Base-by-base conservation (phyloP, 2,113 vertebrate species). In the Mesitornis unicolor region DNA sequence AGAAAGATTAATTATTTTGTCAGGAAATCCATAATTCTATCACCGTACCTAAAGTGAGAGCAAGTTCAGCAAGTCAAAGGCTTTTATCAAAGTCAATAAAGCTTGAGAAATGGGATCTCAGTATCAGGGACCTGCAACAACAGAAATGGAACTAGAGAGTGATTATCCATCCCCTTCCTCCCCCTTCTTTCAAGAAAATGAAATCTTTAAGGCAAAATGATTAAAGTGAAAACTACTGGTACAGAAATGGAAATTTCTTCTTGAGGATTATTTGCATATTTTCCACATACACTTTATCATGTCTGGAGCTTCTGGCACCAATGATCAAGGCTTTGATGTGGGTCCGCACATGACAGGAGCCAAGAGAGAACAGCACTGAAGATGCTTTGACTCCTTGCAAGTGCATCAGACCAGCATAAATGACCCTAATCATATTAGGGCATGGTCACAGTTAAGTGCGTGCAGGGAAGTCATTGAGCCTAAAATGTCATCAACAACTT, bases 51-150 rank as follows among this genome's bases (percentile, higher is more conserved):
- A 94, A 97, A 98, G 84, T 76, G 89, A 94, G 84, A 95, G 67
- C 53, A 95, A 97, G 75, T 95, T 97, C 79, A 97, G 90, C 77
- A 79, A 95, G 90, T 92, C 86, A 83, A 63, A 85, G 70, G 61
- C n/a, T 91, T 98, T 97, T 90, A 97, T 95, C 70, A 89, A 97
- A 97, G 96, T 94, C 96, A 96, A 90, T 97, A 96, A 90, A 84
- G 73, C 89, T 84, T 96, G 95, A 97, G 90, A 94, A 97, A 96
- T 93, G 31, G 76, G 76, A 84, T 97, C 80, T 84, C 51, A 56
- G 70, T 93, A 93, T 89, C 85, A 90, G 65, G 57, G 35, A 25
- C 45, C 38, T 69, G 76, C 88, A 95, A 96, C 71, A 96, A 85
- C 92, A 95, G 80, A 93, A 95, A 63, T 80, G 71, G 59, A 93